Percentiles rank a stretch among this genome's conserved stretches.
These are phyloP conservation scores for Astyanax mexicanus DNA, from an alignment of 2,797 vertebrate genomes.

Conservation along the genomic window DNA sequence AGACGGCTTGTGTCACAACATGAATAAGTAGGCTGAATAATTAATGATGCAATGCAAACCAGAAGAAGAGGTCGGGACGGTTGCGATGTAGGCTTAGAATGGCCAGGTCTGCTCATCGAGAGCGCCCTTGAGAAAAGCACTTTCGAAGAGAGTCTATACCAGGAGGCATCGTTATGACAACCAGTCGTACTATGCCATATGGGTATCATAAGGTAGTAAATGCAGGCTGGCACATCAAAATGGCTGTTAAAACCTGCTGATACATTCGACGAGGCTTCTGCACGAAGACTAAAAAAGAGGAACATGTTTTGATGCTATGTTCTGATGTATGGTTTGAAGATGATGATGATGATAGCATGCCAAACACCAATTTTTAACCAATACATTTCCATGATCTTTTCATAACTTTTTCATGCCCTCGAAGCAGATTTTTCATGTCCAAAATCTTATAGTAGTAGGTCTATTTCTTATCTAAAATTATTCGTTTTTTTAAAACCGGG, in stretches of 20 bases:
- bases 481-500: no score
- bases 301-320: not conserved
- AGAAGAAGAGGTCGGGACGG: constrained; percentile 28
- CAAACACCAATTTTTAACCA: constrained; percentile 7
- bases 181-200: not conserved
- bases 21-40: constrained; percentile 54
- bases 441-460: no score
- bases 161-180: not conserved
- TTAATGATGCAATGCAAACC: constrained; percentile 53
- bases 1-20: constrained; percentile 51
- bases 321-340: constrained; percentile 7
- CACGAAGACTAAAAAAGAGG: not conserved
- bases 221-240: not conserved
- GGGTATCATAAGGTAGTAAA: not conserved
- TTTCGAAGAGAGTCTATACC: not conserved
- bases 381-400: no score
- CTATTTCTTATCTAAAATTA: no score
- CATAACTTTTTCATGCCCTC: no score
- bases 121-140: constrained; percentile 30
- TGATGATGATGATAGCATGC: constrained; percentile 23
- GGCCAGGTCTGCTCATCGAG: constrained; percentile 14
- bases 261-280: not conserved
- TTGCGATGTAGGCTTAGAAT: constrained; percentile 16
- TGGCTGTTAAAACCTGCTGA: not conserved
- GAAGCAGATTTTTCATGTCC: no score